These are phyloP conservation scores for Dolichopus griseipennis DNA, from an alignment of 2,888 invertebrate genomes.

Conservation along the genomic window DNA sequence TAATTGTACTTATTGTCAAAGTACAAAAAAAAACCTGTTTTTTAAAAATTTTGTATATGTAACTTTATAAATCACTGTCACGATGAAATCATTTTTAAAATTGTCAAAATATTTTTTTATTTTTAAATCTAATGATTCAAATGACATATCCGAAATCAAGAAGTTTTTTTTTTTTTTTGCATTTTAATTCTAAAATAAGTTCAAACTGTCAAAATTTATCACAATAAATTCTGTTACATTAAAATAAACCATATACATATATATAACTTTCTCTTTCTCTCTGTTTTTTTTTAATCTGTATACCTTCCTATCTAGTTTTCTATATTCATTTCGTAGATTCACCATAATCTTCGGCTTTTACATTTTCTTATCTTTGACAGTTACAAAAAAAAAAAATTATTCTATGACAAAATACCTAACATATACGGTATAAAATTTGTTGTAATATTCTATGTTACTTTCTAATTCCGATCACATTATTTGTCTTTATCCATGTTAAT, in stretches of 20 bases:
- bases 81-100: too few relatives aligned
- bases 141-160: neutral
- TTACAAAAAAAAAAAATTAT: too few relatives aligned
- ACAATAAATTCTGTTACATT: neutral
- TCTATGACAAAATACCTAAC: too few relatives aligned
- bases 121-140: neutral
- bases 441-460: neutral
- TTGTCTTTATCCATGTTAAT: neutral
- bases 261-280: neutral
- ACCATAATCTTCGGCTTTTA: neutral
- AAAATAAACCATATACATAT: neutral
- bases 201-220: neutral
- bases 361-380: neutral
- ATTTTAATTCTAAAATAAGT: neutral
- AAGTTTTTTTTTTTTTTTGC: neutral
- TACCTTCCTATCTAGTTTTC: neutral
- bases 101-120: too few relatives aligned
- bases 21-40: too few relatives aligned
- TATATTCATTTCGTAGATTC: neutral
- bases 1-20: too few relatives aligned
- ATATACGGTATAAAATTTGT: too few relatives aligned
- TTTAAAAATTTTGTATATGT: too few relatives aligned
- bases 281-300: neutral
- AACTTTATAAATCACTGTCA: too few relatives aligned
- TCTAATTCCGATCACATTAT: neutral